Percentiles rank a stretch among this genome's conserved stretches.
Conservation (phyloP, 1,140 invertebrate species). For the Portunus trituberculatus region DNA sequence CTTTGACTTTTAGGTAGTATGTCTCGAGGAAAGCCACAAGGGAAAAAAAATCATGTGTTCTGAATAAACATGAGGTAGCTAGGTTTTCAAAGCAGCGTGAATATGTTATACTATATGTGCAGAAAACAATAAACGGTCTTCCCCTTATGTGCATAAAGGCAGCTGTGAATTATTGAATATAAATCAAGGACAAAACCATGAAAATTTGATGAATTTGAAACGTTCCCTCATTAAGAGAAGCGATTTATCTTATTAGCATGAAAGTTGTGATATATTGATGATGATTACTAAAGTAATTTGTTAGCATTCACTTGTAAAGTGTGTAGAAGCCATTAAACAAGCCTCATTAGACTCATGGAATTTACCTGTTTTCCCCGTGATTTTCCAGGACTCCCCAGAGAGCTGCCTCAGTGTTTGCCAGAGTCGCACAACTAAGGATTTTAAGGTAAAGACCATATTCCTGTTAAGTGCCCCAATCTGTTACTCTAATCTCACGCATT, state of each 20-base stretch:
- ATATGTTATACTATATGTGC: neutral
- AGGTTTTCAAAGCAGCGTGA: neutral
- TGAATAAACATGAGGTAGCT: neutral
- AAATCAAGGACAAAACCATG: neutral
- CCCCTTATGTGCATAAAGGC: neutral
- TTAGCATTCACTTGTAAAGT: neutral
- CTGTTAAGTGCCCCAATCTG: constrained; percentile 20
- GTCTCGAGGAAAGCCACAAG: neutral
- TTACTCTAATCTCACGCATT: constrained; percentile 22
- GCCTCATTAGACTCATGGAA: constrained; percentile 5
- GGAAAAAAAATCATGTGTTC: constrained; percentile 3
- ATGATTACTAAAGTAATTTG: neutral
- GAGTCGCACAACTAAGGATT: constrained; percentile 12
- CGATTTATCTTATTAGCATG: neutral
- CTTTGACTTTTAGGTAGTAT: neutral
- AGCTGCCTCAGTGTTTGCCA: neutral
- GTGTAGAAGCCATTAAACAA: neutral
- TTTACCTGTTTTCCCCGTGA: neutral
- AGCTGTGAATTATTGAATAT: neutral
- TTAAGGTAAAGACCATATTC: constrained; percentile 9
- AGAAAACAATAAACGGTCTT: neutral
- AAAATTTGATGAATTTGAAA: neutral
- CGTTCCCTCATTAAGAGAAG: neutral
- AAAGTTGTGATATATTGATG: neutral
- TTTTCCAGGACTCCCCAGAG: neutral